phyloP scores from a whole-genome alignment of 1,140 invertebrate genomes.

The Papilio dardanus region DNA sequence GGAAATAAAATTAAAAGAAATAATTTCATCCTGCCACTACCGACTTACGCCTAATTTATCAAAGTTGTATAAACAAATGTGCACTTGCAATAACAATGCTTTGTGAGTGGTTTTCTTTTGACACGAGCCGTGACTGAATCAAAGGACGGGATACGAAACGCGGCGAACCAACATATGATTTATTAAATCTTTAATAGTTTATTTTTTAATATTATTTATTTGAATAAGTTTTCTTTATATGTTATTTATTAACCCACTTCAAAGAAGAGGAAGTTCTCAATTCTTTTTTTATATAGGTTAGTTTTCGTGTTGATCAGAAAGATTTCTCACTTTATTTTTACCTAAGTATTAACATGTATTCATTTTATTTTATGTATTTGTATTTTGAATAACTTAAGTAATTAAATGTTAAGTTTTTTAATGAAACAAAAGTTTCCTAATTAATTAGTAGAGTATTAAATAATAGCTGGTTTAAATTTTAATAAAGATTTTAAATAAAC shows the following conservation, averaged over 20 bases:
- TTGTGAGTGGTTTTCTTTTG: slow-evolving; percentile 74
- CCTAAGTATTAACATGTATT: too few relatives aligned
- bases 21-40: slow-evolving; percentile 33
- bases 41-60: slow-evolving; percentile 61
- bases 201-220: slow-evolving; percentile 13
- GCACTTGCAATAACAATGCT: slow-evolving; percentile 75
- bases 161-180: slow-evolving; percentile 55
- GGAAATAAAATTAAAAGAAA: slow-evolving; percentile 37
- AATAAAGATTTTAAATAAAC: slow-evolving; percentile 37
- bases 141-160: slow-evolving; percentile 66
- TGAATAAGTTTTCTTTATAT: not conserved
- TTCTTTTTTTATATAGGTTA: not conserved
- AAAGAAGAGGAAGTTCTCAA: not conserved
- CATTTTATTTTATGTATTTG: too few relatives aligned
- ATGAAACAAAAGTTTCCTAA: too few relatives aligned
- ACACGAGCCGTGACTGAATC: slow-evolving; percentile 61
- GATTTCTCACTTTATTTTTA: too few relatives aligned
- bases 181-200: slow-evolving; percentile 33
- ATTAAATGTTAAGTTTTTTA: too few relatives aligned
- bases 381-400: too few relatives aligned
- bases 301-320: not conserved
- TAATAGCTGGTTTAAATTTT: too few relatives aligned
- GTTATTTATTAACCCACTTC: not conserved
- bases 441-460: too few relatives aligned
- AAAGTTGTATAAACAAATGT: slow-evolving; percentile 68